These are phyloP conservation scores for Oscheius sp. DNA, from an alignment of 1,140 invertebrate species.

Conservation along the genomic window DNA sequence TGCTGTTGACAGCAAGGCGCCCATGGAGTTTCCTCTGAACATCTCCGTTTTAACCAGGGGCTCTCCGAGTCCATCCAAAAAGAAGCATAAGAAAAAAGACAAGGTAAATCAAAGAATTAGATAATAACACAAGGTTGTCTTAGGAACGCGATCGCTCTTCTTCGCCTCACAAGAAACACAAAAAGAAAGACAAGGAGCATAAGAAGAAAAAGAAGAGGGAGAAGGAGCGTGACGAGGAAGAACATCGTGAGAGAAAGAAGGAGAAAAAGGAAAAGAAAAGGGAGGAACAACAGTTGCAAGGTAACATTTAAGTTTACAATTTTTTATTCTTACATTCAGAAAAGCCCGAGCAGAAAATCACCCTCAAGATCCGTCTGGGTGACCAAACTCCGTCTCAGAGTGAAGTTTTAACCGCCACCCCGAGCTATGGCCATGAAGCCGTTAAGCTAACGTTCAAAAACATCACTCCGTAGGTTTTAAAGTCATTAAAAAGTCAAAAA, in stretches of 20 bases:
- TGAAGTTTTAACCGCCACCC: neutral
- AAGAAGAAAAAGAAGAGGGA: constrained; percentile 24
- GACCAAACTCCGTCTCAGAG: neutral
- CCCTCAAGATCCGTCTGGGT: neutral
- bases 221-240: constrained; percentile 13
- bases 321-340: neutral
- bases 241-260: neutral
- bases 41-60: neutral
- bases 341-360: neutral
- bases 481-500: neutral
- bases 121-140: neutral
- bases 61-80: neutral
- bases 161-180: constrained; percentile 14
- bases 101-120: neutral
- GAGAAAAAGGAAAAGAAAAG: constrained; percentile 1
- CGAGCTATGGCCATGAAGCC: neutral
- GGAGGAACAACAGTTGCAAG: neutral
- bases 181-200: constrained; percentile 22
- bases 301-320: neutral
- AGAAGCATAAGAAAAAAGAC: neutral
- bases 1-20: neutral
- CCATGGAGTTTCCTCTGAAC: neutral
- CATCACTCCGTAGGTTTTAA: neutral
- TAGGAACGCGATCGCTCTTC: neutral
- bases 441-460: neutral